phyloP scores from a whole-genome alignment of 2,888 invertebrate species.

The Adineta ricciae region DNA sequence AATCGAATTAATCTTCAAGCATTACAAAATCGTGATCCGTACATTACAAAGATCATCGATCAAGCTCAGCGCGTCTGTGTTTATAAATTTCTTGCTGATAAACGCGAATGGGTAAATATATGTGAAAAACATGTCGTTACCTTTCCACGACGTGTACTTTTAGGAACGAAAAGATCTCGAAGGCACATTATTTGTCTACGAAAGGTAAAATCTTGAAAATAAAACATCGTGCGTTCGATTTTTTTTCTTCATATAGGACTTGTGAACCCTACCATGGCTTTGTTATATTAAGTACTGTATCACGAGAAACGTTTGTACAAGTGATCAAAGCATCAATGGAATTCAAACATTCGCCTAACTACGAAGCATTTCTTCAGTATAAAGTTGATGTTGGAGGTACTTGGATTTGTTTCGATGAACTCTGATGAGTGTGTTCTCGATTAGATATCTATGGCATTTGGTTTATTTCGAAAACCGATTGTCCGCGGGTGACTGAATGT shows the following conservation, averaged over 20 bases:
- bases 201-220: neutral
- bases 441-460: constrained; percentile 32
- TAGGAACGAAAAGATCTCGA: constrained; percentile 19
- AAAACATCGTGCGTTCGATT: neutral
- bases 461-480: constrained; percentile 33
- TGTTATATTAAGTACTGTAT: constrained; percentile 2
- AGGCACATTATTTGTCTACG: constrained; percentile 15
- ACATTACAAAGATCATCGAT: constrained; percentile 29
- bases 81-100: constrained; percentile 33
- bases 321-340: neutral
- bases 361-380: constrained; percentile 12
- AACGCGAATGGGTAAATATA: constrained; percentile 29
- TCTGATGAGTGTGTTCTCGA: neutral
- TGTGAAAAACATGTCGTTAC: neutral
- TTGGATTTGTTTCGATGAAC: neutral
- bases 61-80: constrained; percentile 31
- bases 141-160: neutral
- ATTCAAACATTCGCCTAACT: neutral
- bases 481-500: constrained; percentile 21
- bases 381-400: neutral
- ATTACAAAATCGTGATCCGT: constrained; percentile 33
- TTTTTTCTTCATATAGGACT: neutral
- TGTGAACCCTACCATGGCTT: constrained; percentile 20
- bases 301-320: neutral
- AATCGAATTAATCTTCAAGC: constrained; percentile 33